A percentile compares a stretch with the other conserved stretches of the same genome.
Conservation (phyloP, 2,888 invertebrate species). For the Phania funesta region DNA sequence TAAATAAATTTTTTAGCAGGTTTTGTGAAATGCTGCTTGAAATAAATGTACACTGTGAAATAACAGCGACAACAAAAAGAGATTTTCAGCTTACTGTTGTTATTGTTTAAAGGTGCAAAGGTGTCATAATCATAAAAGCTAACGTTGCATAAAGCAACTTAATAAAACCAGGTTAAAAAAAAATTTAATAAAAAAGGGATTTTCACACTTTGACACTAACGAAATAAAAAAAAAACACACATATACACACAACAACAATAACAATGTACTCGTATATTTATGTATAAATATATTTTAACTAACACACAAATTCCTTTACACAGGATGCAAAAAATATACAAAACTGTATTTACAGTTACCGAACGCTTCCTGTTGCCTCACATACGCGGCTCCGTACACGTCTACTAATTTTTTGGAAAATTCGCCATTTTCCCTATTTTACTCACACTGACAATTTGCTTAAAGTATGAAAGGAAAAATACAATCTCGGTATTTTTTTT, state of each 20-base stretch:
- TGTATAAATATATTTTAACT: slow-evolving; percentile 9
- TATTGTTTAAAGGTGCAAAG: slow-evolving; percentile 65
- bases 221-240: background rate
- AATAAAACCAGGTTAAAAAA: slow-evolving; percentile 51
- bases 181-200: slow-evolving; percentile 59
- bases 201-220: slow-evolving; percentile 61
- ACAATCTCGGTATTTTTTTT: background rate
- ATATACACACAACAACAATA: background rate
- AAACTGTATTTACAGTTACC: slow-evolving; percentile 16
- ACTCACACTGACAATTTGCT: slow-evolving; percentile 27
- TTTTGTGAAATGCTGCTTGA: slow-evolving; percentile 53
- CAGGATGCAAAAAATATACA: slow-evolving; percentile 18
- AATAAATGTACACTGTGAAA: slow-evolving; percentile 51
- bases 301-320: background rate
- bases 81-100: slow-evolving; percentile 52
- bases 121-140: slow-evolving; percentile 72
- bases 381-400: background rate
- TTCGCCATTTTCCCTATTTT: slow-evolving; percentile 16
- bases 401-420: background rate
- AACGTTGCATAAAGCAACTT: slow-evolving; percentile 71
- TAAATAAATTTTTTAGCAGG: slow-evolving; percentile 54
- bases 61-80: slow-evolving; percentile 19
- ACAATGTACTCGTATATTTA: background rate
- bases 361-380: background rate
- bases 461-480: background rate